A percentile compares a stretch with the other conserved stretches of the same genome.
Conservation (phyloP, 2,888 invertebrate species). For the Nomada lathburiana region DNA sequence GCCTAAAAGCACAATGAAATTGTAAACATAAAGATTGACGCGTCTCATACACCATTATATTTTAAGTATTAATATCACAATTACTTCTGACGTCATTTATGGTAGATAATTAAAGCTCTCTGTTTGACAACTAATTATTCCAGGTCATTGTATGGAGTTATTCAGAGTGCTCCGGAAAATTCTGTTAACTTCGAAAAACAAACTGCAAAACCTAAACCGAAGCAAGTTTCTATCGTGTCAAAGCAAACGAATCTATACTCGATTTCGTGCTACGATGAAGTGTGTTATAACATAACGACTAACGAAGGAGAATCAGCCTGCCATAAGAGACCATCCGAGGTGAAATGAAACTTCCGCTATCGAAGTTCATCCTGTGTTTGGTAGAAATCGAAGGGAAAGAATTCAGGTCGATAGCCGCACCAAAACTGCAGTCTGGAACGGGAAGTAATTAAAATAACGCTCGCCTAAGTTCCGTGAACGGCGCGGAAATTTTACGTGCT, state of each 20-base stretch:
- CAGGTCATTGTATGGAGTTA: no score
- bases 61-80: no score
- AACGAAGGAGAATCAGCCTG: constrained; percentile 28
- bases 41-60: neutral
- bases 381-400: constrained; percentile 23
- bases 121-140: no score
- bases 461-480: constrained; percentile 32
- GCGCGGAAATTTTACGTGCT: constrained; percentile 21
- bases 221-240: no score
- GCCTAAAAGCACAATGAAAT: constrained; percentile 9
- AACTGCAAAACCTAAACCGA: no score
- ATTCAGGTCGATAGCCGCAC: constrained; percentile 48
- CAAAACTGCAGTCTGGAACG: constrained; percentile 24
- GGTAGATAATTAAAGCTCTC: no score
- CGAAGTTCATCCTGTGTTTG: constrained; percentile 40
- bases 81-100: no score
- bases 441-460: constrained; percentile 61
- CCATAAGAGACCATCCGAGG: constrained; percentile 26
- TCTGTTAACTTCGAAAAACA: no score
- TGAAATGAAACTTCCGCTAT: constrained; percentile 57
- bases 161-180: no score
- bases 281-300: no score
- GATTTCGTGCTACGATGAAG: no score
- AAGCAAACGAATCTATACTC: no score
- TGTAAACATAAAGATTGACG: constrained; percentile 19